Evolutionary conservation across 2,113 vertebrate genomes (phyloP).

Genomic region (Saguinus midas): DNA sequence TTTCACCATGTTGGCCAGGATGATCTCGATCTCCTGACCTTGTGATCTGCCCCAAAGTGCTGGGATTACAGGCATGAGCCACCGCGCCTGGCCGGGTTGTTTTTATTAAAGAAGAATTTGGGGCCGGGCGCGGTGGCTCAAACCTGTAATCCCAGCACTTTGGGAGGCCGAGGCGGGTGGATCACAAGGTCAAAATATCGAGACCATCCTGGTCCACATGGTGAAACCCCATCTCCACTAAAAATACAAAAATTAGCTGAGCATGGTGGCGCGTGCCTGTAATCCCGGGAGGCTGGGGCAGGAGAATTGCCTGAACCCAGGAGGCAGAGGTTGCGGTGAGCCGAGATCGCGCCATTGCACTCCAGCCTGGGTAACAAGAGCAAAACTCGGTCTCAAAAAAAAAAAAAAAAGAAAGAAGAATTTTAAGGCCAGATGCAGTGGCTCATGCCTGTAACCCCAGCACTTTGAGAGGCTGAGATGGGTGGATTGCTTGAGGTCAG

Average conservation of each 20-base stretch:
- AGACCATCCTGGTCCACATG: no score
- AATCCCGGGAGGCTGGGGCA: no score
- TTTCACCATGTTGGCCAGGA: neutral
- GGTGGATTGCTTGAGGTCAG: neutral
- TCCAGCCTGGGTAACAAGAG: no score
- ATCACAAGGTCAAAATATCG: neutral
- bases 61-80: neutral
- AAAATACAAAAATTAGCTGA: no score
- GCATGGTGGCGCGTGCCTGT: no score
- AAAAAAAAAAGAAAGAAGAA: no score
- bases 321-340: no score
- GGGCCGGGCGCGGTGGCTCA: neutral
- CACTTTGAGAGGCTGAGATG: neutral
- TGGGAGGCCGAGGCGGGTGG: neutral
- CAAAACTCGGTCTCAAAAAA: no score
- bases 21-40: neutral
- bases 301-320: no score
- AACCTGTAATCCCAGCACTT: neutral
- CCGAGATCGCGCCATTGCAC: no score
- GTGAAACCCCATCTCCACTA: no score
- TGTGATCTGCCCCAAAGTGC: neutral
- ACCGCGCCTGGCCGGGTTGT: neutral
- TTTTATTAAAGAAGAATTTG: neutral
- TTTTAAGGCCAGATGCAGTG: neutral
- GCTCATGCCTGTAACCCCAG: neutral